These are phyloP conservation scores for Hippoglossus hippoglossus DNA, from an alignment of 2,797 vertebrate genomes.

Conservation along the genomic window DNA sequence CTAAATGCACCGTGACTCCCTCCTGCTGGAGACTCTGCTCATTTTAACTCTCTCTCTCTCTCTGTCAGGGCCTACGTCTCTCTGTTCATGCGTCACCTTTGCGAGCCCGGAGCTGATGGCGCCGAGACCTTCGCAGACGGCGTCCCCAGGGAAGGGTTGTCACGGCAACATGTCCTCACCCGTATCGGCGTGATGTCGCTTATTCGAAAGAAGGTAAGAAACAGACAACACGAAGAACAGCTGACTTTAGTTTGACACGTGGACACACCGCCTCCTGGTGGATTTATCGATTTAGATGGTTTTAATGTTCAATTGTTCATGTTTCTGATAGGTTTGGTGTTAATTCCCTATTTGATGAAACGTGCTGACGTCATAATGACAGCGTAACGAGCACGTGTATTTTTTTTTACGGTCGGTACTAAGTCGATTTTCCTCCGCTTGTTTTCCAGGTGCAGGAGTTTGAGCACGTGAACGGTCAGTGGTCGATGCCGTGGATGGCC, in stretches of 20 bases:
- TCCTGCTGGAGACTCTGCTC: too few relatives aligned
- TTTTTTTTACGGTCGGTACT: not conserved
- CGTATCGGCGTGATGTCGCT: constrained; percentile 98
- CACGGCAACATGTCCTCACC: constrained; percentile 96
- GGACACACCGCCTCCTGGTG: not conserved
- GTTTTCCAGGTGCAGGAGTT: constrained; percentile 94
- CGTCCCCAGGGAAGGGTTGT: constrained; percentile 96
- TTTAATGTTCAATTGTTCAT: too few relatives aligned
- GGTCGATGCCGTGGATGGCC: constrained; percentile 98
- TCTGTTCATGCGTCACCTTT: constrained; percentile 97
- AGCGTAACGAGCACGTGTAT: too few relatives aligned
- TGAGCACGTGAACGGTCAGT: constrained; percentile 96
- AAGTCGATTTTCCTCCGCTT: fast-evolving
- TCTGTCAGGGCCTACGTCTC: constrained; percentile 93
- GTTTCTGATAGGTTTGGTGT: too few relatives aligned
- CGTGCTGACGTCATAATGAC: too few relatives aligned
- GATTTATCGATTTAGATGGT: not conserved
- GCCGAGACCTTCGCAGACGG: constrained; percentile 98
- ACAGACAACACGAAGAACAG: too few relatives aligned
- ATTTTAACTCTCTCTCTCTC: too few relatives aligned
- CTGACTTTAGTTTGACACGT: too few relatives aligned
- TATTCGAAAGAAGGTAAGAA: constrained; percentile 94
- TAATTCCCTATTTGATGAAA: too few relatives aligned
- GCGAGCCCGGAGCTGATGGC: constrained; percentile 96
- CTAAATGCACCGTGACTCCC: too few relatives aligned